These are phyloP conservation scores for Mastacembelus armatus DNA, from an alignment of 2,797 vertebrate genomes.

Conservation along the genomic window DNA sequence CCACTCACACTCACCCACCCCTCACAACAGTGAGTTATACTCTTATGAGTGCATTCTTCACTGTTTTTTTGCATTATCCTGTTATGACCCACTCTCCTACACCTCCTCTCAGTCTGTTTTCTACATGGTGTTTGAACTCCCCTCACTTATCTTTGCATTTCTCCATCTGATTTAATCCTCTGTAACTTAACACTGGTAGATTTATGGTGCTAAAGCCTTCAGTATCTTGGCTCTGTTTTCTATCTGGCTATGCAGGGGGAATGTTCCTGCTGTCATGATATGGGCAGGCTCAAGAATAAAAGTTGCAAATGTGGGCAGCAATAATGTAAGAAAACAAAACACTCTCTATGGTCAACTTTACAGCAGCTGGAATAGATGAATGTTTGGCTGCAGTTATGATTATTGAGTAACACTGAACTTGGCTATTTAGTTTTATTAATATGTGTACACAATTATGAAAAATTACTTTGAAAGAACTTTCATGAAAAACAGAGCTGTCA, in stretches of 20 bases:
- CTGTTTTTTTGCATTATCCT: slow-evolving; percentile 37
- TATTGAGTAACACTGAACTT: slow-evolving; percentile 52
- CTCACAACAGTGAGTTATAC: slow-evolving; percentile 48
- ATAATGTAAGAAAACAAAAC: slow-evolving; percentile 57
- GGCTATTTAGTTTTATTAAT: slow-evolving; percentile 28
- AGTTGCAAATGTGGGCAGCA: slow-evolving; percentile 47
- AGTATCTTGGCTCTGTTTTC: slow-evolving; percentile 67
- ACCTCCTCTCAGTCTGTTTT: slow-evolving; percentile 13
- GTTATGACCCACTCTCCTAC: neutral
- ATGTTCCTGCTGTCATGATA: slow-evolving; percentile 57
- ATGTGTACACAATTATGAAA: slow-evolving; percentile 12
- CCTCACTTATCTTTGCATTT: slow-evolving; percentile 39
- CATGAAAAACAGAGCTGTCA: slow-evolving; percentile 4
- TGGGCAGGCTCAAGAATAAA: slow-evolving; percentile 37
- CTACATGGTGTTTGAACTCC: no score
- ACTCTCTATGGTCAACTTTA: slow-evolving; percentile 46
- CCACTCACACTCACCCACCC: slow-evolving; percentile 45
- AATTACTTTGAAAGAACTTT: slow-evolving; percentile 3
- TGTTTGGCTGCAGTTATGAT: slow-evolving; percentile 49
- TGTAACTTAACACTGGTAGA: slow-evolving; percentile 37
- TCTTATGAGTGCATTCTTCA: slow-evolving; percentile 38
- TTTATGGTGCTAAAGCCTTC: slow-evolving; percentile 49
- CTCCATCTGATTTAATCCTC: slow-evolving; percentile 45
- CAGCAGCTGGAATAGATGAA: slow-evolving; percentile 63
- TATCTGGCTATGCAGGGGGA: slow-evolving; percentile 52